phyloP scores from a whole-genome alignment of 2,113 vertebrate species.

The Glaucidium brasilianum region DNA sequence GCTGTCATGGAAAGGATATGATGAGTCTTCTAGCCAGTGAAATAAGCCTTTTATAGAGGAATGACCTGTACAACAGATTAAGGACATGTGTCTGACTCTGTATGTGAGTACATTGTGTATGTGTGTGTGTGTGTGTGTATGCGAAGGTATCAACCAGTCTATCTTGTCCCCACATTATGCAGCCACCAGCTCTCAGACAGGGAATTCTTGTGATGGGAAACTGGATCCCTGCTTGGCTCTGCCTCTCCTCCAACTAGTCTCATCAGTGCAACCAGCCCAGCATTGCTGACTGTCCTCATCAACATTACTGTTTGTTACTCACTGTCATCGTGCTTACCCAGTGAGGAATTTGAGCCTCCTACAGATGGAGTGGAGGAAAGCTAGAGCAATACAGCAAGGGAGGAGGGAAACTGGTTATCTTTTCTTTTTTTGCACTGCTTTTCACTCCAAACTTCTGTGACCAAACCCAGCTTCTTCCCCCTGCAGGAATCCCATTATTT shows the following conservation, averaged over 20 bases:
- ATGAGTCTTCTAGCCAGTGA: background rate
- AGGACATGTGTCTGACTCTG: background rate
- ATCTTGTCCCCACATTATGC: accelerated
- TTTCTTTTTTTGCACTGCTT: background rate
- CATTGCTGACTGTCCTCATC: background rate
- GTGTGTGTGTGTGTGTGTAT: background rate
- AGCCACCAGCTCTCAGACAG: background rate
- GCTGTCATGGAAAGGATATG: background rate
- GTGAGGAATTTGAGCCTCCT: background rate
- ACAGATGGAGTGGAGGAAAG: background rate
- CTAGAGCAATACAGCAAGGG: background rate
- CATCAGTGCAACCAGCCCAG: background rate
- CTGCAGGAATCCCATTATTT: background rate
- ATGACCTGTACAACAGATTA: background rate
- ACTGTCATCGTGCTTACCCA: background rate
- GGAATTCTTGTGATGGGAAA: background rate
- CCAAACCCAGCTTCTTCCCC: background rate
- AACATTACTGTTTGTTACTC: background rate
- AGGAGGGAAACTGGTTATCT: background rate
- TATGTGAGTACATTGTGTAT: background rate
- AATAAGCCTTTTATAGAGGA: background rate
- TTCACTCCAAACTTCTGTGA: background rate
- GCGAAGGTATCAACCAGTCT: accelerated
- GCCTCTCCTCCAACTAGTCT: background rate
- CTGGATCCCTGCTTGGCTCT: background rate